Conservation (phyloP, 2,888 invertebrate species). For the Nudaria mundana region DNA sequence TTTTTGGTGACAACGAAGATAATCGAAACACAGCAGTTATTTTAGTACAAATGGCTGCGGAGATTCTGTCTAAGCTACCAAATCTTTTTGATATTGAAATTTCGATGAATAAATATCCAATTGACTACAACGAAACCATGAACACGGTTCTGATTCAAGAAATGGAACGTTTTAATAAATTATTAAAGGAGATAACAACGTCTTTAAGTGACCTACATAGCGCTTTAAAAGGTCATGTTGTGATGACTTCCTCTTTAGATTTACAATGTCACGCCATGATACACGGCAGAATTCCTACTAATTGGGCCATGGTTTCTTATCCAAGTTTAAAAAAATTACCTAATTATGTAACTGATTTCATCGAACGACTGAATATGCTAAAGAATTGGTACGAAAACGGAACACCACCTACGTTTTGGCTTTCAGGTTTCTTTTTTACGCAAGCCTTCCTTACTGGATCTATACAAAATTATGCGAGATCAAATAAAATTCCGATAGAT, state of each 20-base stretch:
- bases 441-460: constrained; percentile 96
- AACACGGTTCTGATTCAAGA: constrained; percentile 92
- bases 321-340: constrained; percentile 93
- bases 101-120: constrained; percentile 85
- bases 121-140: constrained; percentile 90
- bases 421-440: constrained; percentile 96
- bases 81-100: constrained; percentile 84
- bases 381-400: constrained; percentile 85
- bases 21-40: constrained; percentile 85
- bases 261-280: constrained; percentile 85
- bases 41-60: constrained; percentile 79
- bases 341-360: constrained; percentile 90
- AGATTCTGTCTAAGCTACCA: constrained; percentile 83
- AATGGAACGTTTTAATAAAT: constrained; percentile 86
- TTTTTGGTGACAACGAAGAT: constrained; percentile 76
- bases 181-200: constrained; percentile 83
- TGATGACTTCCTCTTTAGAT: constrained; percentile 93
- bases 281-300: constrained; percentile 87
- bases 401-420: constrained; percentile 92
- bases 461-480: constrained; percentile 94
- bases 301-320: constrained; percentile 92
- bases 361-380: constrained; percentile 88
- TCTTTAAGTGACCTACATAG: constrained; percentile 89
- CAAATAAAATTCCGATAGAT: constrained; percentile 93
- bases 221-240: constrained; percentile 91